Percentiles rank a stretch among this genome's conserved stretches.
Conservation (phyloP, 2,888 invertebrate species). For the Boloria euphrosyne region DNA sequence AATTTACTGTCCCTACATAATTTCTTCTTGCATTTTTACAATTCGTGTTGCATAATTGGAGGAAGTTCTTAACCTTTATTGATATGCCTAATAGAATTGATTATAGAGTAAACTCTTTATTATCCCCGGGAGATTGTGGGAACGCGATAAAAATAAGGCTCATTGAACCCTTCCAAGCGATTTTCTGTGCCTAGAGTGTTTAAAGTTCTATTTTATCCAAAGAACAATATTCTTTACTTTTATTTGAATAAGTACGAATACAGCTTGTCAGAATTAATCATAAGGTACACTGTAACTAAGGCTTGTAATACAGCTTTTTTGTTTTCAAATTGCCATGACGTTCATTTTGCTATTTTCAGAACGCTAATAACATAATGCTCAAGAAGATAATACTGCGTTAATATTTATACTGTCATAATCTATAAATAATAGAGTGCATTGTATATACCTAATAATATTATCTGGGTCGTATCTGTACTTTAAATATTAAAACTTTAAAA, state of each 20-base stretch:
- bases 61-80: conserved; percentile 27
- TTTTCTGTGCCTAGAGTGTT: conserved; percentile 52
- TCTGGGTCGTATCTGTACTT: no score
- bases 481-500: no score
- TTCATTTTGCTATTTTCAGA: conserved; percentile 48
- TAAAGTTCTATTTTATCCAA: conserved; percentile 1
- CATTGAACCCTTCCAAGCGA: conserved; percentile 70
- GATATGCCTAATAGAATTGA: conserved; percentile 49
- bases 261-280: conserved; percentile 9
- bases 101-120: conserved; percentile 60
- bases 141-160: conserved; percentile 55
- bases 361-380: conserved; percentile 42
- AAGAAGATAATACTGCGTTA: neutral
- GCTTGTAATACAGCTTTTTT: conserved; percentile 34
- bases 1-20: conserved; percentile 5
- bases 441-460: neutral
- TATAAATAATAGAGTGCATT: neutral
- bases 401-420: neutral
- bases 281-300: conserved; percentile 3
- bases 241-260: conserved; percentile 17
- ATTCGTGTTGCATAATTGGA: conserved; percentile 19
- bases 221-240: conserved; percentile 19
- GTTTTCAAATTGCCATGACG: conserved; percentile 38
- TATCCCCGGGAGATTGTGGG: conserved; percentile 49
- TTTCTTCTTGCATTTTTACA: conserved; percentile 14